phyloP scores from a whole-genome alignment of 1,140 invertebrate species.

The Aethina tumida region DNA sequence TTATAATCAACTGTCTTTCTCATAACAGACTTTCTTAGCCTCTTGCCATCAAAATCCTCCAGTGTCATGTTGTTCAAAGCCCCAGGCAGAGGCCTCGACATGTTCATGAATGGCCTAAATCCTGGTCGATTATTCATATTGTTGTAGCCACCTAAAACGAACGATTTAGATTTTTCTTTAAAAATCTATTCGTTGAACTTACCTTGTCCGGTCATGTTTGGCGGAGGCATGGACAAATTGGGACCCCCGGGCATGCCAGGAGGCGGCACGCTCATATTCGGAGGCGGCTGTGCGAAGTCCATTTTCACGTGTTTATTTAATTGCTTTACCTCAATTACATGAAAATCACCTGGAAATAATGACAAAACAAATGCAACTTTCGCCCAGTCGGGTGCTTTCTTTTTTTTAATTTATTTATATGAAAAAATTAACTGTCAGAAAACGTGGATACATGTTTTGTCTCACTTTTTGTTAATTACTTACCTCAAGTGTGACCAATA shows the following conservation, averaged over 20 bases:
- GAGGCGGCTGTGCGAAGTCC: constrained; percentile 32
- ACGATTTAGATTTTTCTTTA: constrained; percentile 9
- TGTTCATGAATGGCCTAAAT: constrained; percentile 45
- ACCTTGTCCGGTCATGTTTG: constrained; percentile 13
- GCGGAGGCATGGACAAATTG: no score
- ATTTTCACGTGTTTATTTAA: no score
- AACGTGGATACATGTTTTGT: no score
- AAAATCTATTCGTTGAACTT: constrained; percentile 8
- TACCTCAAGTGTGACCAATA: no score
- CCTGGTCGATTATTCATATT: constrained; percentile 23
- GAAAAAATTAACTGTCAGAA: no score
- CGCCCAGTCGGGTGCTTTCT: no score
- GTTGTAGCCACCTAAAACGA: constrained; percentile 21
- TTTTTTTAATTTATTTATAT: no score
- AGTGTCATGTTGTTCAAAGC: constrained; percentile 53
- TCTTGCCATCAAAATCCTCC: constrained; percentile 91
- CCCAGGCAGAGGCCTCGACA: constrained; percentile 43
- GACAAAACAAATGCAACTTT: no score
- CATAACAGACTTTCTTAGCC: constrained; percentile 91
- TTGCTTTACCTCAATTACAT: no score
- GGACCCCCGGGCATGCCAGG: constrained; percentile 19
- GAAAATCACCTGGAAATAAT: no score
- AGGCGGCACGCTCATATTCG: constrained; percentile 24
- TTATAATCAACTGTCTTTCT: constrained; percentile 98
- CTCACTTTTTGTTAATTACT: no score